Evolutionary conservation across 2,113 vertebrate genomes (phyloP), one percentile per base, ranked within the genome.

Genomic region (Cheilinus undulatus): DNA sequence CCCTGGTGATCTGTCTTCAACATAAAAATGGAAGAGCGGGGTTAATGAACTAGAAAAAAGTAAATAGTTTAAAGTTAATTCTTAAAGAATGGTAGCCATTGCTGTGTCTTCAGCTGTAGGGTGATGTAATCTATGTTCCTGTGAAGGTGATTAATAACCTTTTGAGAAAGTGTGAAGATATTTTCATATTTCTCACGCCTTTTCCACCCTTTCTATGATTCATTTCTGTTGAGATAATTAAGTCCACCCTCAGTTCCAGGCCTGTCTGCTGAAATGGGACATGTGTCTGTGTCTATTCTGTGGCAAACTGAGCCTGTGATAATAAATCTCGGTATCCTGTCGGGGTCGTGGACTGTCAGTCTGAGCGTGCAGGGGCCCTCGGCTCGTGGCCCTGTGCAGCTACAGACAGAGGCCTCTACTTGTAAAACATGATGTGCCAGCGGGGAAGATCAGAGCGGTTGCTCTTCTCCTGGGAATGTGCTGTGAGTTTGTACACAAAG

Each of bases 391-490:
- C 59, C 64, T 11, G 17, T 43, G 2, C 66, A 14, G 49, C 48
- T 75, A 78, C 84, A 82, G 79, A 77, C 71, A 54, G 30, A 14
- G 40, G 40, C 40, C 40, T 43, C 40, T 54, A 63, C 72, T 79
- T 87, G 76, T 80, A 82, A 73, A 85, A 87, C 89, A 81, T 83
- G 84, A 86, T 77, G 79, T 85, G 82, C 69, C 71, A 76, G 71
- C 50, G 53, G 12, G 12, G 80, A 78, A 77, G 85, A 84, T 85
- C 83, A 74, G 40, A 80, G 81, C 68, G 23, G 3, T 7, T 5
- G 81, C 73, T 57, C 71, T 72, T 68, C n/a, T 70, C 80, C 50
- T 62, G 68, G 65, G 83, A 90, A 89, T 86, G 74, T 71, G 74
- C 79, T 57, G 69, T 80, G 54, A 53, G 80, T 85, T 79, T 79